A percentile compares a stretch with the other conserved stretches of the same genome.
Conservation (phyloP, 2,888 invertebrate species). For the Gandaritis pyraliata region DNA sequence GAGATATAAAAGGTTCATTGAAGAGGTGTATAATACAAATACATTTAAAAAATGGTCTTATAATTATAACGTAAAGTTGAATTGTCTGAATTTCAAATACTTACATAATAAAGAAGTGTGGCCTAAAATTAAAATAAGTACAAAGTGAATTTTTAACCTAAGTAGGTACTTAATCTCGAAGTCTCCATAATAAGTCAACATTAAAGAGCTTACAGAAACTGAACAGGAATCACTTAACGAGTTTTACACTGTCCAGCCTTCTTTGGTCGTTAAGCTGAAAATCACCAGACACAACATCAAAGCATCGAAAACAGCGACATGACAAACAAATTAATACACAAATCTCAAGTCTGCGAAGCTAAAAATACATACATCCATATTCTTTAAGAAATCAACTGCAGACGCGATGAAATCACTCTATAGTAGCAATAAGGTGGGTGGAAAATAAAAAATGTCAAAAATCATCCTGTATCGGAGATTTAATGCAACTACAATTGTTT, state of each 20-base stretch:
- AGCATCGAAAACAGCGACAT: constrained; percentile 69
- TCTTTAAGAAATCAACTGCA: constrained; percentile 1
- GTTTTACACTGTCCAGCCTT: constrained; percentile 60
- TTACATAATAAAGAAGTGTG: too few relatives aligned
- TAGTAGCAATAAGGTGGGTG: constrained; percentile 6
- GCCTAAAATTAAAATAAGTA: too few relatives aligned
- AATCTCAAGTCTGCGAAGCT: constrained; percentile 74
- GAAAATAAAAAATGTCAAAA: background rate
- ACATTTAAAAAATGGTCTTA: too few relatives aligned
- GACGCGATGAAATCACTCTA: constrained; percentile 13
- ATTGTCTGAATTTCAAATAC: too few relatives aligned
- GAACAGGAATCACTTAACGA: constrained; percentile 50
- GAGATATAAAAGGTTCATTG: too few relatives aligned
- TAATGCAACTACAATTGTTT: background rate
- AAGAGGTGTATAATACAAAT: too few relatives aligned
- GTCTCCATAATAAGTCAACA: constrained; percentile 19
- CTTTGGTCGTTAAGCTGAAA: constrained; percentile 69
- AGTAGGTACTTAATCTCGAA: too few relatives aligned
- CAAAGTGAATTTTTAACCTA: background rate
- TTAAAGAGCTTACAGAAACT: constrained; percentile 31
- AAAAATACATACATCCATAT: constrained; percentile 65
- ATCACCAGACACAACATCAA: constrained; percentile 82
- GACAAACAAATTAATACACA: constrained; percentile 80
- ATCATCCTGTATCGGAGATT: too few relatives aligned
- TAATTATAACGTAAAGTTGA: too few relatives aligned